A percentile compares a stretch with the other conserved stretches of the same genome.
phyloP scores from a whole-genome alignment of 1,140 invertebrate species.

The Saccostrea cuccullata region DNA sequence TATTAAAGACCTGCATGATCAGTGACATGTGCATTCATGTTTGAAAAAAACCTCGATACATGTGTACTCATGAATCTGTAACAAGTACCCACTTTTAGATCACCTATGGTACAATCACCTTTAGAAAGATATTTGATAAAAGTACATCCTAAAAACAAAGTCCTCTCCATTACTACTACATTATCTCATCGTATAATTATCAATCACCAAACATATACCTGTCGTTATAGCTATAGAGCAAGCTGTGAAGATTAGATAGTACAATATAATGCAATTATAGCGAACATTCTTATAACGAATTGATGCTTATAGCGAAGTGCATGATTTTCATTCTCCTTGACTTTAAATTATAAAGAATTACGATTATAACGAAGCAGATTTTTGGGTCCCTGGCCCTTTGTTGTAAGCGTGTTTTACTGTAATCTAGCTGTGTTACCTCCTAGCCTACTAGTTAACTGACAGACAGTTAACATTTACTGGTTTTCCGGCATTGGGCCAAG shows the following conservation, averaged over 20 bases:
- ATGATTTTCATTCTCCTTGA: too few relatives aligned
- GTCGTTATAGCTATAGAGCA: background rate
- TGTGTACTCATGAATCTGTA: background rate
- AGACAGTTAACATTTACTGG: too few relatives aligned
- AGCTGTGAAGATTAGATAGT: slow-evolving; percentile 4
- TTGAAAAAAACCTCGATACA: too few relatives aligned
- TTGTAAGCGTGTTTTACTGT: too few relatives aligned
- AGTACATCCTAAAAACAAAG: background rate
- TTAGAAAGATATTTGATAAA: slow-evolving; percentile 12
- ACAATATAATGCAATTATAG: background rate
- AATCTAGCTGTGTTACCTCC: too few relatives aligned
- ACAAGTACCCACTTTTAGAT: background rate
- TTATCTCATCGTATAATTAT: background rate
- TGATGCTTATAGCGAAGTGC: background rate
- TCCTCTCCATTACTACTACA: background rate
- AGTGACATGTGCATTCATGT: too few relatives aligned
- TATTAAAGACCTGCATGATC: too few relatives aligned
- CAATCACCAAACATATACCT: slow-evolving; percentile 12
- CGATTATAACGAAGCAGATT: too few relatives aligned
- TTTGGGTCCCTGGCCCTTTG: too few relatives aligned
- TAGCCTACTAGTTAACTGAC: too few relatives aligned
- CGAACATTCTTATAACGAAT: background rate
- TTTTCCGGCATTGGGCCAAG: too few relatives aligned
- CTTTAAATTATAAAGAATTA: too few relatives aligned
- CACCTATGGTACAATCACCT: slow-evolving; percentile 2